These are phyloP conservation scores for Tringa solitaria DNA, from an alignment of 2,113 vertebrate species.

Conservation along the genomic window DNA sequence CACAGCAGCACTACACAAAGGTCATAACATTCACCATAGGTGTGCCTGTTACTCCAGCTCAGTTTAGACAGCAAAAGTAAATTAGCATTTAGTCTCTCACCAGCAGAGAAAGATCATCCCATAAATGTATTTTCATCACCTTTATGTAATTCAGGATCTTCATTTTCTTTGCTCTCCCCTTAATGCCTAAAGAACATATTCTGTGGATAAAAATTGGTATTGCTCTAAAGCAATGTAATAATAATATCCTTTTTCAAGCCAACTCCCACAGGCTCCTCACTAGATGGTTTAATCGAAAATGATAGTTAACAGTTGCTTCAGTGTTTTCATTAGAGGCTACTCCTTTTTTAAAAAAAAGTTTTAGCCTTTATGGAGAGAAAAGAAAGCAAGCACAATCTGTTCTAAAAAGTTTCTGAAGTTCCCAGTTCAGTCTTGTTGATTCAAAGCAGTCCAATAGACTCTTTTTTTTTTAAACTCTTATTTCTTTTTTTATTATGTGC, in stretches of 20 bases:
- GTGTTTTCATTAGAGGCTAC: not conserved
- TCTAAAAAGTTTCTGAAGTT: not conserved
- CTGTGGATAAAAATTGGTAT: conserved; percentile 32
- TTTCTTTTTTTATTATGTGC: conserved; percentile 28
- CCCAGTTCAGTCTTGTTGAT: not conserved
- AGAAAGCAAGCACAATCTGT: not conserved
- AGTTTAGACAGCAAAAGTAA: conserved; percentile 15
- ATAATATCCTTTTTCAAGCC: conserved; percentile 7
- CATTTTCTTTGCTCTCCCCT: not conserved
- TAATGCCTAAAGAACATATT: conserved; percentile 10
- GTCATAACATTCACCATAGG: not conserved
- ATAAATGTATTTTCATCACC: not conserved
- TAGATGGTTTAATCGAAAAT: not conserved
- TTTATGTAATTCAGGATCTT: conserved; percentile 23
- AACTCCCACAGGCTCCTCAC: conserved; percentile 25
- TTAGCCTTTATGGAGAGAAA: not conserved
- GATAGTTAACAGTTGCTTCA: not conserved
- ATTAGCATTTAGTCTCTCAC: conserved; percentile 2
- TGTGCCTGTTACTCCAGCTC: not conserved
- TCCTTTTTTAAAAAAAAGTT: not conserved
- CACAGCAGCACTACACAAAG: conserved; percentile 39
- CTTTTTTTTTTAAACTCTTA: not conserved
- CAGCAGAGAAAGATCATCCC: conserved; percentile 10
- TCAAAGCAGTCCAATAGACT: not conserved
- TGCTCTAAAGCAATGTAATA: conserved; percentile 13